Percentiles rank a stretch among this genome's conserved stretches.
Conservation (phyloP, 1,140 invertebrate genomes). For the Riptortus pedestris region DNA sequence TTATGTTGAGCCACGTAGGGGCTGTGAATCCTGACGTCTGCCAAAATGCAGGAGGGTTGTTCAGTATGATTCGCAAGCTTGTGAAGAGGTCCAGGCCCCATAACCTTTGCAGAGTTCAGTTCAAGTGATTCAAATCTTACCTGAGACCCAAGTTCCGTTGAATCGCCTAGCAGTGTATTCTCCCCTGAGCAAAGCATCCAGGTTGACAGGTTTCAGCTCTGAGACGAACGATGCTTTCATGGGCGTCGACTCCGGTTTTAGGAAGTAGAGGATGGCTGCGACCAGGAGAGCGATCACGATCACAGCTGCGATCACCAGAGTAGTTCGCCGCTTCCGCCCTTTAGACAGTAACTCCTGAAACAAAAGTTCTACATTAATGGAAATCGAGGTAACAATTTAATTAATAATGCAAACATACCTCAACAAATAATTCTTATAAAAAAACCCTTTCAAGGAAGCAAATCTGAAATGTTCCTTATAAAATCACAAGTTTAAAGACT, state of each 20-base stretch:
- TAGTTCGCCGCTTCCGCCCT: slow-evolving; percentile 35
- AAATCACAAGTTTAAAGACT: no score
- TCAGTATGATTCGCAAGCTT: no score
- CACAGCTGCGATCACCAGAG: slow-evolving; percentile 34
- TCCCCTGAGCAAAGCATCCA: slow-evolving; percentile 41
- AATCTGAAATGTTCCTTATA: no score
- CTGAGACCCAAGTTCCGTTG: slow-evolving; percentile 45
- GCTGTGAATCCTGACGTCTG: no score
- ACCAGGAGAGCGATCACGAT: slow-evolving; percentile 34
- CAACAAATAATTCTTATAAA: no score
- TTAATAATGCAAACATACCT: no score
- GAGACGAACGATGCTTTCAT: slow-evolving; percentile 18
- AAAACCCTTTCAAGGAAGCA: no score
- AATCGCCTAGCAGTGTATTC: slow-evolving; percentile 40
- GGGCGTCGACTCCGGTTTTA: slow-evolving; percentile 30
- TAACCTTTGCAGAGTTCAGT: neutral
- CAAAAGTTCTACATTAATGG: no score
- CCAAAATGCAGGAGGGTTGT: no score
- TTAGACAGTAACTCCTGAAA: slow-evolving; percentile 39
- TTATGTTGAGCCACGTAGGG: no score
- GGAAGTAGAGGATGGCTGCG: slow-evolving; percentile 30
- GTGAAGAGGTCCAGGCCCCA: neutral
- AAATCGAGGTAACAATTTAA: no score
- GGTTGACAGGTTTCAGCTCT: slow-evolving; percentile 11
- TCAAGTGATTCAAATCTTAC: slow-evolving; percentile 29